Evolutionary conservation across 1,140 invertebrate species (phyloP).

Genomic region (Papilio xuthus): DNA sequence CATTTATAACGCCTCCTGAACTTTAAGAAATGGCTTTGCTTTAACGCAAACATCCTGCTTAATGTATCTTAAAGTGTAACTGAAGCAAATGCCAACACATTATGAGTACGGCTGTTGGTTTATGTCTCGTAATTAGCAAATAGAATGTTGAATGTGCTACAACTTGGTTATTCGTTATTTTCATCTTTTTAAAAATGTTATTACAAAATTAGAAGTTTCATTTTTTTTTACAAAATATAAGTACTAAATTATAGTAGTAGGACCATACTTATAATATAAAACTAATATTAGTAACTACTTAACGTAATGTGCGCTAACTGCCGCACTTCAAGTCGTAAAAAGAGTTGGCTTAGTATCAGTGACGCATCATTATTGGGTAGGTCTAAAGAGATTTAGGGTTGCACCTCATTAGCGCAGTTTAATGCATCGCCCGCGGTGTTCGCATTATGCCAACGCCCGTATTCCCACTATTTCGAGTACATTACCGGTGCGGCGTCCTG

Average conservation of each 20-base stretch:
- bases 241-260: no score
- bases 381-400: slow-evolving; percentile 67
- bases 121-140: neutral
- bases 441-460: slow-evolving; percentile 77
- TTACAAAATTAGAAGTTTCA: no score
- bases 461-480: slow-evolving; percentile 78
- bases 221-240: no score
- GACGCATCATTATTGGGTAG: slow-evolving; percentile 48
- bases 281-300: no score
- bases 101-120: slow-evolving; percentile 3
- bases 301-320: no score
- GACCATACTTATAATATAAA: no score
- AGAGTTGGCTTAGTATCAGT: neutral
- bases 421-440: slow-evolving; percentile 75
- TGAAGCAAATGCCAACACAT: slow-evolving; percentile 8
- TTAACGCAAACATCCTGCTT: slow-evolving; percentile 23
- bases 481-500: slow-evolving; percentile 74
- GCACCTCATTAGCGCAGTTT: slow-evolving; percentile 76
- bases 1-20: slow-evolving; percentile 14
- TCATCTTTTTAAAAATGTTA: neutral
- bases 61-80: slow-evolving; percentile 23
- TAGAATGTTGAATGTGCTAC: neutral
- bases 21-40: slow-evolving; percentile 26
- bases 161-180: neutral
- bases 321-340: neutral